Evolutionary conservation across 92 coral and sea anemone genomes (phyloP).

Genomic region (Porites rus): DNA sequence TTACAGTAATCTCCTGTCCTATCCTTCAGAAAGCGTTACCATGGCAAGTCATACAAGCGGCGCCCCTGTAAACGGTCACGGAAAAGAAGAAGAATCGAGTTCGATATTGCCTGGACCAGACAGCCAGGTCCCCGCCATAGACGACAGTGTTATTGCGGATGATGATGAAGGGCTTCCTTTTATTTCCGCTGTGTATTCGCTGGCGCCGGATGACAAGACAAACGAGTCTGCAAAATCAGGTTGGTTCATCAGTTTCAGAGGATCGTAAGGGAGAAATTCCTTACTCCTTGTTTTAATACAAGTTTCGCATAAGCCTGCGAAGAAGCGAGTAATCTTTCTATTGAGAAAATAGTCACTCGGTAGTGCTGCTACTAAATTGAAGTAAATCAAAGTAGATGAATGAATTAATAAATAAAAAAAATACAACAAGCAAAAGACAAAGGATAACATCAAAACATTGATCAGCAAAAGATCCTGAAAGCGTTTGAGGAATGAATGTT

Average conservation of each 20-base stretch:
- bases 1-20: not conserved
- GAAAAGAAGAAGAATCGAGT: not conserved
- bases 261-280: not conserved
- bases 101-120: not conserved
- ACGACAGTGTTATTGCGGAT: conserved; percentile 78
- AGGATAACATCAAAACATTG: too few relatives aligned
- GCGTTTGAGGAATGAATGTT: too few relatives aligned
- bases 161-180: conserved; percentile 75
- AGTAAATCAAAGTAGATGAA: too few relatives aligned
- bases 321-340: too few relatives aligned
- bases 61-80: conserved; percentile 2
- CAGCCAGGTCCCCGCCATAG: conserved; percentile 59
- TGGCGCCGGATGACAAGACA: conserved; percentile 56
- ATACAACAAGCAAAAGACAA: too few relatives aligned
- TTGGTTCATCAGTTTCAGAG: not conserved
- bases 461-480: too few relatives aligned
- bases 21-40: not conserved
- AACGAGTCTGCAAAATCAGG: not conserved
- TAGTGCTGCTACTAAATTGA: too few relatives aligned
- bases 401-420: too few relatives aligned
- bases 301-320: too few relatives aligned
- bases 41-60: not conserved
- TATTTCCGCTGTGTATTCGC: conserved; percentile 84
- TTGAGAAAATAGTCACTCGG: too few relatives aligned
- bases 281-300: not conserved